A percentile compares a stretch with the other conserved stretches of the same genome.
These are phyloP conservation scores for Resseliella maxima DNA, from an alignment of 2,888 invertebrate species.

Conservation along the genomic window DNA sequence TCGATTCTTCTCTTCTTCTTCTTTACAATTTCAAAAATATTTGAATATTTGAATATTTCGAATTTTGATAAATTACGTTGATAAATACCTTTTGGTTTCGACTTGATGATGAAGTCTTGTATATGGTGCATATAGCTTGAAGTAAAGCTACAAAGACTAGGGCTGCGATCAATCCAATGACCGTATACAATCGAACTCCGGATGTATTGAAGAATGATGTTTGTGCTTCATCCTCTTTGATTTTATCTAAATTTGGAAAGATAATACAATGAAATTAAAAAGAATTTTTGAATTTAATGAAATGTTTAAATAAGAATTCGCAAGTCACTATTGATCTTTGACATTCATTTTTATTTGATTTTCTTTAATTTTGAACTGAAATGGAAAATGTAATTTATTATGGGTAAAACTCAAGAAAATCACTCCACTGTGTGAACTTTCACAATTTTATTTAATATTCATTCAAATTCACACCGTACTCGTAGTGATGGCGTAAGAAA, in stretches of 20 bases:
- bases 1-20: neutral
- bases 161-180: conserved; percentile 84
- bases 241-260: conserved; percentile 20
- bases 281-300: no score
- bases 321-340: no score
- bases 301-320: no score
- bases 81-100: conserved; percentile 75
- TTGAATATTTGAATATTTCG: neutral
- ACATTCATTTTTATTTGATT: neutral
- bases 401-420: no score
- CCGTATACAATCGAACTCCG: conserved; percentile 82
- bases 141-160: conserved; percentile 82
- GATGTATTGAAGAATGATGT: conserved; percentile 74
- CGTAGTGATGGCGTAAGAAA: no score
- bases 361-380: no score
- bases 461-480: no score
- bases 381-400: no score
- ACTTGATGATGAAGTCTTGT: conserved; percentile 73
- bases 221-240: conserved; percentile 60
- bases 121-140: conserved; percentile 86
- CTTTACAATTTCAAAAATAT: no score
- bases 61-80: neutral
- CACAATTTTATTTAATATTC: no score
- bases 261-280: no score
- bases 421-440: no score